Evolutionary conservation across 2,113 vertebrate species (phyloP).

Genomic region (Chloroceryle aenea): DNA sequence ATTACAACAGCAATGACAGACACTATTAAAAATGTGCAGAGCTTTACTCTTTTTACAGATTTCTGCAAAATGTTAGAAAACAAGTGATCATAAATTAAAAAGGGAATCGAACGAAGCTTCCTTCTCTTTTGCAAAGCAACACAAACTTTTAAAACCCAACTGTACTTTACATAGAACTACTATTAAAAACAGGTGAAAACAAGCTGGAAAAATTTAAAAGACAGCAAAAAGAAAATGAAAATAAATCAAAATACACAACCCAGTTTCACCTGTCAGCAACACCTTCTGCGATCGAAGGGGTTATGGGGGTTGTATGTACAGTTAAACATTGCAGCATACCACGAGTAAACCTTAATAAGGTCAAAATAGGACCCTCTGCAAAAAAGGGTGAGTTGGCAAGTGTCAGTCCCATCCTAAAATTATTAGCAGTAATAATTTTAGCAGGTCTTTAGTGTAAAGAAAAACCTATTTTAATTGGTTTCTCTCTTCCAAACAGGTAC

Average conservation of each 20-base stretch:
- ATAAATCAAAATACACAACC: slow-evolving; percentile 29
- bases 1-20: slow-evolving; percentile 71
- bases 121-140: slow-evolving; percentile 53
- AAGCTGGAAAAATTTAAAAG: slow-evolving; percentile 57
- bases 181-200: slow-evolving; percentile 56
- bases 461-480: slow-evolving; percentile 26
- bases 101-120: slow-evolving; percentile 59
- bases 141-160: slow-evolving; percentile 51
- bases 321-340: slow-evolving; percentile 69
- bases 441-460: slow-evolving; percentile 17
- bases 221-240: slow-evolving; percentile 12
- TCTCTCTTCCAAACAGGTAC: slow-evolving; percentile 3
- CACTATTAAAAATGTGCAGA: slow-evolving; percentile 76
- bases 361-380: slow-evolving; percentile 78
- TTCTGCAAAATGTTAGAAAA: slow-evolving; percentile 69
- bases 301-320: slow-evolving; percentile 40
- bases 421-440: slow-evolving; percentile 44
- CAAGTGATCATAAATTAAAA: slow-evolving; percentile 76
- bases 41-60: slow-evolving; percentile 59
- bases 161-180: slow-evolving; percentile 61
- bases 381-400: slow-evolving; percentile 75
- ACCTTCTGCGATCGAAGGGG: slow-evolving; percentile 61
- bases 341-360: slow-evolving; percentile 80
- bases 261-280: slow-evolving; percentile 63
- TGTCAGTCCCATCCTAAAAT: slow-evolving; percentile 62